Base-by-base conservation (phyloP, 2,113 vertebrate genomes). In the Sturnira hondurensis region DNA sequence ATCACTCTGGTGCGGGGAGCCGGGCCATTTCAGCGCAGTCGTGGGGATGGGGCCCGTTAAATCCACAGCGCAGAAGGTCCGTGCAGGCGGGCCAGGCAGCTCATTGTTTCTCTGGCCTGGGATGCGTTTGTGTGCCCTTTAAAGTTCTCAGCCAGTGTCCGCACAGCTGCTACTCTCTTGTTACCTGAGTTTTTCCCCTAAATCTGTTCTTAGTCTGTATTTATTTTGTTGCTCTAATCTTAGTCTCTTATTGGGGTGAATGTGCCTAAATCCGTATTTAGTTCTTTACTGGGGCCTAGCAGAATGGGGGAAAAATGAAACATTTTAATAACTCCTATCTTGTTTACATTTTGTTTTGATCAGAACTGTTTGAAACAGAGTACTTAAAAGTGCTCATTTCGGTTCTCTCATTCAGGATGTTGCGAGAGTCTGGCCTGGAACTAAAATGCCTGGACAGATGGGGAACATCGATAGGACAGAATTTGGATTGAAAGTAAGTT, bases 401-500 rank as follows among this genome's bases (percentile, higher is more conserved):
- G 7, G 3, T 87, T 89, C 16, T 97, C 89, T 96, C 73, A 7
- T 86, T 41, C 90, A 99, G 99, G 99, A 99, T 98, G 98, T 99
- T 96, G 97, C 97, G 86, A 99, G 99, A 98, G 99, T 99, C 87
- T 99, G 99, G 97, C 99, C 99, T 47, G 99, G 99, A 61, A 99
- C 99, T 96, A 99, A 99, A 97, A 99, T 99, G 99, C 99, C 99
- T 4, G 99, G 99, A 54, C 97, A 47, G 93, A 99, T 99, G 99
- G 99, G 99, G 22, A 99, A 99, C 93, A 5, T 90, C 74, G 99
- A 98, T 31, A 95, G 98, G 94, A 99, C 99, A 11, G 86, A 96
- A 15, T 95, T 91, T 31, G 99, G 99, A 52, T 98, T 99, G 73
- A 99, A 99, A 99, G 99, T 99, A 97, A 95, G 97, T 97, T 86